Percentiles rank a stretch among this genome's conserved stretches.
Conservation (phyloP, 2,113 vertebrate species). For the Cynoglossus semilaevis region DNA sequence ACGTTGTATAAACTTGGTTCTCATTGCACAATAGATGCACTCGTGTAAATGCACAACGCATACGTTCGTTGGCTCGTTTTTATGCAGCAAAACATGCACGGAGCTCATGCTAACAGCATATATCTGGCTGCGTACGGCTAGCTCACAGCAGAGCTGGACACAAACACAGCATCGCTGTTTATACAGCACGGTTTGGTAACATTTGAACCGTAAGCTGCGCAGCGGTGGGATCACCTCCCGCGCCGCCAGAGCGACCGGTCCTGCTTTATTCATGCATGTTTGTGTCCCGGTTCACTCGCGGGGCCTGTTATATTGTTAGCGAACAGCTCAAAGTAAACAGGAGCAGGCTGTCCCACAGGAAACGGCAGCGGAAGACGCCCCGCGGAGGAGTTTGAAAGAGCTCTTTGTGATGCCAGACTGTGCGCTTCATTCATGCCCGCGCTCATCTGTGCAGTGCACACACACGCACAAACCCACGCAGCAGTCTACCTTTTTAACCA, state of each 20-base stretch:
- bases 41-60: too few relatives aligned
- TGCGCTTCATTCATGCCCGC: constrained; percentile 38
- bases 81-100: not conserved
- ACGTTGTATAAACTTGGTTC: too few relatives aligned
- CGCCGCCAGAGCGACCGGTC: fast-evolving
- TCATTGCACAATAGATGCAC: too few relatives aligned
- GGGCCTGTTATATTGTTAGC: constrained; percentile 30
- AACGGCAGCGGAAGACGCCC: constrained; percentile 63
- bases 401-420: constrained; percentile 57
- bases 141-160: not conserved
- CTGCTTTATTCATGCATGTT: not conserved
- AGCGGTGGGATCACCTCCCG: not conserved
- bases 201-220: not conserved
- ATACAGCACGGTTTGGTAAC: not conserved
- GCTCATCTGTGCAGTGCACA: constrained; percentile 7
- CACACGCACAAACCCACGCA: not conserved
- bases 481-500: not conserved
- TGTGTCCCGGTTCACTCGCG: not conserved
- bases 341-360: constrained; percentile 48
- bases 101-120: constrained; percentile 37
- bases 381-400: constrained; percentile 54
- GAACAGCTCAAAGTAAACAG: constrained; percentile 57
- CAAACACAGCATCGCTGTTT: not conserved
- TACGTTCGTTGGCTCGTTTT: too few relatives aligned
- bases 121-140: not conserved